A percentile compares a stretch with the other conserved stretches of the same genome.
Conservation (phyloP, 2,888 invertebrate species). For the Melieria crassipennis region DNA sequence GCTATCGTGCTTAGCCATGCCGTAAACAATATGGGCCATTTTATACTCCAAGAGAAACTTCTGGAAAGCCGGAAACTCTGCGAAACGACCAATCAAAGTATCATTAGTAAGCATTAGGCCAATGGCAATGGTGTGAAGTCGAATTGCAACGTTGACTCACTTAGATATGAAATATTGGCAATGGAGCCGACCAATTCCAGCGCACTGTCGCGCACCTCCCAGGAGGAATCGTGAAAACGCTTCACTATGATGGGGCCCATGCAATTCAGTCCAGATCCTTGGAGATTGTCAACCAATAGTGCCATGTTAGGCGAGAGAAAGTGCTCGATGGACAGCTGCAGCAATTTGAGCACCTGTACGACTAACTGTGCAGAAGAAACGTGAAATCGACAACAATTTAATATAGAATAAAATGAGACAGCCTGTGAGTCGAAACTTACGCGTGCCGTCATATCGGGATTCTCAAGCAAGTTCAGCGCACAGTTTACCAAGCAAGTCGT, state of each 20-base stretch:
- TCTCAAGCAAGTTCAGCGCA: constrained; percentile 68
- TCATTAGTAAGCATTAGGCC: background rate
- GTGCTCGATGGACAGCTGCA: constrained; percentile 76
- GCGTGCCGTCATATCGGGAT: constrained; percentile 67
- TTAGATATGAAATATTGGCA: constrained; percentile 75
- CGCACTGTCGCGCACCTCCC: constrained; percentile 84
- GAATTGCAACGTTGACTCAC: constrained; percentile 68
- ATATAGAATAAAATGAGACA: background rate
- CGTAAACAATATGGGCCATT: constrained; percentile 73
- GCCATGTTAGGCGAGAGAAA: constrained; percentile 83
- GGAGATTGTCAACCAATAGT: constrained; percentile 74
- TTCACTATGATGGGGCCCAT: constrained; percentile 75
- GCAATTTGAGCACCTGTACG: constrained; percentile 76
- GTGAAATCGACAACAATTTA: background rate
- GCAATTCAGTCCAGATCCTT: constrained; percentile 73
- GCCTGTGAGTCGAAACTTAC: constrained; percentile 52
- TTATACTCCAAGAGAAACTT: constrained; percentile 74
- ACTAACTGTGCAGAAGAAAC: constrained; percentile 68
- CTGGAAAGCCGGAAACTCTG: constrained; percentile 83
- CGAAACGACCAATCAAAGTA: constrained; percentile 2
- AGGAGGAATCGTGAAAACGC: constrained; percentile 77
- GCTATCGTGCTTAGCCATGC: constrained; percentile 74
- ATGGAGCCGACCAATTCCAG: constrained; percentile 78
- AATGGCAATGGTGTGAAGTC: background rate
- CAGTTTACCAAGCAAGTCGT: constrained; percentile 73